A percentile compares a stretch with the other conserved stretches of the same genome.
phyloP scores from a whole-genome alignment of 1,140 invertebrate genomes.

The Linepithema humile region DNA sequence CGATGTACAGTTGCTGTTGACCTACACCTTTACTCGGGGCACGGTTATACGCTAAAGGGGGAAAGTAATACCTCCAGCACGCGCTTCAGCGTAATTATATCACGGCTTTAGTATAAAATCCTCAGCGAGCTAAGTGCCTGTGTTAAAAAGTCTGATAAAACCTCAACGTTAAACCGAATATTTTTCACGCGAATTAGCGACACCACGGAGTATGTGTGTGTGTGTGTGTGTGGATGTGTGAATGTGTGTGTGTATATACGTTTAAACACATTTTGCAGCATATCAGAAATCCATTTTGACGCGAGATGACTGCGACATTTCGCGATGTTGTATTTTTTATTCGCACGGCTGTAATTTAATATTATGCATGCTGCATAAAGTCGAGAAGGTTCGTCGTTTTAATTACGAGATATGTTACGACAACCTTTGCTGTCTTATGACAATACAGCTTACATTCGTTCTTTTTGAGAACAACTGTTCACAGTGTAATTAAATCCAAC shows the following conservation, averaged over 20 bases:
- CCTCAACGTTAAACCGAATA: neutral
- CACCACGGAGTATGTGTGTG: no score
- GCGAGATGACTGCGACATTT: neutral
- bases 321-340: conserved; percentile 27
- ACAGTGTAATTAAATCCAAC: neutral
- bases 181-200: neutral
- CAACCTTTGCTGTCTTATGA: neutral
- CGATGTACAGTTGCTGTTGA: conserved; percentile 17
- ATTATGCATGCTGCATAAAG: conserved; percentile 20
- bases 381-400: conserved; percentile 58
- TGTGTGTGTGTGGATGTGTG: no score
- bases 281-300: neutral
- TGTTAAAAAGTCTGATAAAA: neutral
- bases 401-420: conserved; percentile 59
- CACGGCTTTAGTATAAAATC: conserved; percentile 21
- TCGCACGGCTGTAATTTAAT: conserved; percentile 10
- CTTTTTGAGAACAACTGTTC: neutral
- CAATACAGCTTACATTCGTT: neutral
- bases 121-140: neutral
- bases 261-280: neutral
- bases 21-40: conserved; percentile 10
- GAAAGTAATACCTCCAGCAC: neutral
- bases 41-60: neutral
- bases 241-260: neutral
- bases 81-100: conserved; percentile 15